A percentile compares a stretch with the other conserved stretches of the same genome.
These are phyloP conservation scores for Oophaga sylvatica DNA, from an alignment of 2,797 vertebrate genomes.

Conservation along the genomic window DNA sequence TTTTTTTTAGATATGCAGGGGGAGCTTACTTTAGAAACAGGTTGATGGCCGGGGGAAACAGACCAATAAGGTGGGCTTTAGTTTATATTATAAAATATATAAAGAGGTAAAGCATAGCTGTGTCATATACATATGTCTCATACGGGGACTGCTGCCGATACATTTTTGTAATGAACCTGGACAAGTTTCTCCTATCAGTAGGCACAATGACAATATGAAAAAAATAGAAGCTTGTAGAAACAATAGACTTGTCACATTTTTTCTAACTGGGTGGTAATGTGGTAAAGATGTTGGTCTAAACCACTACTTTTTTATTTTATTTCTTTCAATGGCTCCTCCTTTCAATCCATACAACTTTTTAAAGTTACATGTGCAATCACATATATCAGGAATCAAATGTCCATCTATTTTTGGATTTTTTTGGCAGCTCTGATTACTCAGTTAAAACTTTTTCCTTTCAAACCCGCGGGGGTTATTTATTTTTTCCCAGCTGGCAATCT, in stretches of 20 bases:
- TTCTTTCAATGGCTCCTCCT: not conserved
- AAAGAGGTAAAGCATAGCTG: not conserved
- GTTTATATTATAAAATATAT: too few relatives aligned
- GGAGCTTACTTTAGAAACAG: too few relatives aligned
- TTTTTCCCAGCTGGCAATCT: too few relatives aligned
- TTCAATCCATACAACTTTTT: not conserved
- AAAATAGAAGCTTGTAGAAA: not conserved
- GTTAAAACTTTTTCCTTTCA: too few relatives aligned
- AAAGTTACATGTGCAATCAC: not conserved
- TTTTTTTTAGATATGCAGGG: too few relatives aligned
- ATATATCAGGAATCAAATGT: too few relatives aligned
- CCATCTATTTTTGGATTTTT: too few relatives aligned
- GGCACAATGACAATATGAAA: not conserved
- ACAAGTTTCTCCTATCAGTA: not conserved
- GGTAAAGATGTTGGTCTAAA: not conserved
- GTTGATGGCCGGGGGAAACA: too few relatives aligned
- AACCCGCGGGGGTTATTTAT: too few relatives aligned
- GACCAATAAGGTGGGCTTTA: too few relatives aligned
- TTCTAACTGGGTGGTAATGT: not conserved
- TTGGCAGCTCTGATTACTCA: too few relatives aligned
- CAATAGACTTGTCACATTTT: not conserved
- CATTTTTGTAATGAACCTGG: not conserved
- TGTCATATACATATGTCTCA: too few relatives aligned
- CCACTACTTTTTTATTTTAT: not conserved
- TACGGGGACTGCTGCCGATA: not conserved